Base-by-base conservation (phyloP, 2,113 vertebrate species). In the Toxostoma redivivum region DNA sequence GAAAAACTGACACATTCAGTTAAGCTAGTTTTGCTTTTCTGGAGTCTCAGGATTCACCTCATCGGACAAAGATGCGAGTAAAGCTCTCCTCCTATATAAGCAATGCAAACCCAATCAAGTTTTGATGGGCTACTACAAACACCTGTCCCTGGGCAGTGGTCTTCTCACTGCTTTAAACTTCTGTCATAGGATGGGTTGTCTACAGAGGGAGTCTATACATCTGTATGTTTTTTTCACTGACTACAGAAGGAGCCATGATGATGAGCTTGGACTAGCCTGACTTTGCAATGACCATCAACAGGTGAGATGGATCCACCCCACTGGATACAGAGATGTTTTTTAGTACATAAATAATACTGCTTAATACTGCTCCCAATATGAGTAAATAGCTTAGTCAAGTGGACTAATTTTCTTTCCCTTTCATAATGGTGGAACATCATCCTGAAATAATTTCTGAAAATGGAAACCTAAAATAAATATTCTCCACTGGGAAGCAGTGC, bases 181-280 rank as follows among this genome's bases (percentile, higher is more conserved):
- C 45, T 72, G 1, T 25, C 0, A 0, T 23, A 48, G 71, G n/a
- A 42, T 66, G 30, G 12, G 9, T 4, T 45, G 14, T 24, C 66
- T 91, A 22, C 1, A 0, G 25, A 77, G 21, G 12, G 33, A 54
- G 12, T 69, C 53, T 69, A 20, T 54, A 77, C 11, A 38, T 17
- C 15, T 66, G 2, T 15, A 2, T 8, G 56, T 4, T 10, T 40
- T 74, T 78, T 72, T 50, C 21, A 44, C 77, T 53, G 42, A n/a
- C 71, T 86, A 22, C 37, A 31, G 28, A 69, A 85, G 38, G 23
- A 80, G 15, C 20, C 15, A 19, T 8, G 10, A 44, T 12, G 12
- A 72, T 20, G n/a, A 76, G 5, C 42, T 72, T 79, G 42, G 37
- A 44, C 11, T 28, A 60, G 9, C 21, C 64, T 50, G 33, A 58